phyloP scores from a whole-genome alignment of 1,140 invertebrate genomes.

The Drosophila punjabiensis region DNA sequence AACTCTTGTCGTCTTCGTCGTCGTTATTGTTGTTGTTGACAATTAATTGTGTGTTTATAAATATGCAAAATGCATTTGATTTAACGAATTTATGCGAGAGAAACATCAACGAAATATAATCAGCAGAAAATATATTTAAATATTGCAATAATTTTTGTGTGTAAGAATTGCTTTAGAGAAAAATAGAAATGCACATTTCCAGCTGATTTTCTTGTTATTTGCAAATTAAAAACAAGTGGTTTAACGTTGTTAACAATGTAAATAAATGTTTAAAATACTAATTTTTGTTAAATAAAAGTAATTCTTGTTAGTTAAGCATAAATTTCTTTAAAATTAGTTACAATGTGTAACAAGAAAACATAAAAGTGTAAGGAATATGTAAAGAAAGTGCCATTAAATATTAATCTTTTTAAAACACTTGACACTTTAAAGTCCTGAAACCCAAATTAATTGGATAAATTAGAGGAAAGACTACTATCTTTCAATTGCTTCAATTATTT shows the following conservation, averaged over 20 bases:
- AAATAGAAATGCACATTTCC: background rate
- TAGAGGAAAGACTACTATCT: background rate
- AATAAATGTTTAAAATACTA: background rate
- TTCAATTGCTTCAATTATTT: background rate
- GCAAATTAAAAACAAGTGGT: background rate
- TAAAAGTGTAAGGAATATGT: background rate
- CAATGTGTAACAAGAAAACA: background rate
- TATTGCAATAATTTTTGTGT: slow-evolving; percentile 31
- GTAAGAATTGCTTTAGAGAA: slow-evolving; percentile 8
- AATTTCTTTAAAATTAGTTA: background rate
- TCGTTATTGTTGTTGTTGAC: slow-evolving; percentile 22
- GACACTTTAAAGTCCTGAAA: background rate
- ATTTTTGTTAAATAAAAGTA: background rate
- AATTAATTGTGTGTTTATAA: slow-evolving; percentile 38
- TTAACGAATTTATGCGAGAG: slow-evolving; percentile 42
- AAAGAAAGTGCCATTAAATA: background rate
- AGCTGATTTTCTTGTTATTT: slow-evolving; percentile 19
- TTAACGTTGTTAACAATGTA: background rate
- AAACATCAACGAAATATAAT: slow-evolving; percentile 25
- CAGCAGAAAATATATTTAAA: slow-evolving; percentile 10
- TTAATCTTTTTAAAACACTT: background rate
- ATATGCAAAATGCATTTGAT: slow-evolving; percentile 34
- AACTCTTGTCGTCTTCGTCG: slow-evolving; percentile 32
- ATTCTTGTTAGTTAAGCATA: background rate
- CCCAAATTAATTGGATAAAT: slow-evolving; percentile 13